These are phyloP conservation scores for Ormyrus nitidulus DNA, from an alignment of 2,888 invertebrate species.

Conservation along the genomic window DNA sequence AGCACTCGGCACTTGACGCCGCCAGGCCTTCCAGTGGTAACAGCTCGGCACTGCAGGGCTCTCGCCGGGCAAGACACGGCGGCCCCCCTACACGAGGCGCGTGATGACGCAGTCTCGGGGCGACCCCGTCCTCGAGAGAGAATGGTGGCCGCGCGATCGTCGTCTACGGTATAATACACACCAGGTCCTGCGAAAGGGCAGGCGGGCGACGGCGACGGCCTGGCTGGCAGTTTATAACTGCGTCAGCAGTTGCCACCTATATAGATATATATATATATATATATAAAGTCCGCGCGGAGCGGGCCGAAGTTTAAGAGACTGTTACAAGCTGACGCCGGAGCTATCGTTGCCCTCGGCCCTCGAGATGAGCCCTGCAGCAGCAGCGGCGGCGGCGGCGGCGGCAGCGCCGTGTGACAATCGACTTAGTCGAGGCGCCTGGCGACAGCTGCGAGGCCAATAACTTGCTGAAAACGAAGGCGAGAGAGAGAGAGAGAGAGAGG, in stretches of 20 bases:
- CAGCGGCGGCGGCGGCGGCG: constrained; percentile 58
- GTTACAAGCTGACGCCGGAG: constrained; percentile 75
- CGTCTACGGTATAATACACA: background rate
- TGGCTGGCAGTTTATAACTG: constrained; percentile 71
- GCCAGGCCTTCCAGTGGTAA: background rate
- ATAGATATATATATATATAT: no score
- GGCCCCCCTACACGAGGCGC: no score
- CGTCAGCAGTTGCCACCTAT: constrained; percentile 73
- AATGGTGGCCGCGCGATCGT: background rate
- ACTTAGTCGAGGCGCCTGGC: constrained; percentile 66
- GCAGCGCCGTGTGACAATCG: constrained; percentile 72
- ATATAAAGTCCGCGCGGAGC: constrained; percentile 59
- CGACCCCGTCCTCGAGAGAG: background rate
- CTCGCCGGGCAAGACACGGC: no score
- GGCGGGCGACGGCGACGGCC: constrained; percentile 43
- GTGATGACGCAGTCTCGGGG: background rate
- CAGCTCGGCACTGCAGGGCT: constrained; percentile 6
- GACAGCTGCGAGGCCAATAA: constrained; percentile 75
- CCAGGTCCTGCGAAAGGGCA: constrained; percentile 5
- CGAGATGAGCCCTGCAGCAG: constrained; percentile 71
- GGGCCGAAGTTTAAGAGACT: constrained; percentile 73
- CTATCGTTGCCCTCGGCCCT: constrained; percentile 66
- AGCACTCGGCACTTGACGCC: background rate
- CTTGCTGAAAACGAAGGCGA: constrained; percentile 62
- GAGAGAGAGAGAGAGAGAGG: background rate